Evolutionary conservation across 2,113 vertebrate genomes (phyloP), one percentile per base, ranked within the genome.

Genomic region (Anarrhichthys ocellatus): DNA sequence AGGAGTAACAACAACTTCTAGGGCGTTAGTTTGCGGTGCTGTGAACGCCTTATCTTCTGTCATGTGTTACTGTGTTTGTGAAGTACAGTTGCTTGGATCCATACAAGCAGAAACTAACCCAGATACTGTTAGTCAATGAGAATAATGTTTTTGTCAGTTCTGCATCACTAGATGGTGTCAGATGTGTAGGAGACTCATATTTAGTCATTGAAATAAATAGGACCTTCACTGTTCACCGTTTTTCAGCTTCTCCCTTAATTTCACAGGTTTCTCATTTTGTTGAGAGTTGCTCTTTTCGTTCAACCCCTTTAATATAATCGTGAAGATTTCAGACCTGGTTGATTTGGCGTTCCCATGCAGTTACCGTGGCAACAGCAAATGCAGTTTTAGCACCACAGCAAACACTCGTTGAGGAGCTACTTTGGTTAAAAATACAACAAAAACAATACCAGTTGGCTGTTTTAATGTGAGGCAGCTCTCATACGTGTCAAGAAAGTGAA

Each of bases 71-170:
- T 68, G 22, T 17, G 17, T 44, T 17, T 58, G 40, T 27, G 6
- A 20, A 48, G 22, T 34, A 63, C 22, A 59, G 40, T 38, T 64
- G 27, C 56, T 13, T 48, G 46, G 40, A 73, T 86, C 46, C 79
- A 66, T 67, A 44, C 6, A 32, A 87, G 34, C 17, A 58, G 20
- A 63, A 46, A 72, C 32, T 5, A 9, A 46, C 29, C 52, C 27
- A 46, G 64, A 46, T n/a, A 38, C 40, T 48, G 6, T 52, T 62
- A 29, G 22, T 62, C n/a, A 63, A 17, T 42, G 44, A 54, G 13
- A 38, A 50, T 3, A 64, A n/a, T 65, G 40, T 13, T 40, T 59
- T 27, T 24, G 34, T 44, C 20, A n/a, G 50, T 71, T 18, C 61
- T 62, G 24, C 7, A 0, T 71, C 17, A 61, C 14, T 27, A 32